Conservation (phyloP, 2,888 invertebrate species). For the Agrenia bidenticulata region DNA sequence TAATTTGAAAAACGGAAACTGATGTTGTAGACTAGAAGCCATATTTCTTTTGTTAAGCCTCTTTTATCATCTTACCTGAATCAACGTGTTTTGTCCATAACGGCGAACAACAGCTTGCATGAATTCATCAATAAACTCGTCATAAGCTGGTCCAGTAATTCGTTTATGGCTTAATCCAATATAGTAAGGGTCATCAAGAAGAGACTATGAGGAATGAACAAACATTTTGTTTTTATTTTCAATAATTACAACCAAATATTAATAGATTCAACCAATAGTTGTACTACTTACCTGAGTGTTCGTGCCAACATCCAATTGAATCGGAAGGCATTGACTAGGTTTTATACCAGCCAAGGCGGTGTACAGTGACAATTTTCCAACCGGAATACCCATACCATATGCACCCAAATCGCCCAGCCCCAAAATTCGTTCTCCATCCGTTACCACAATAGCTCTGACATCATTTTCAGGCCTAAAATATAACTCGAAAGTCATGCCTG, state of each 20-base stretch:
- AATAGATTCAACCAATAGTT: slow-evolving; percentile 1
- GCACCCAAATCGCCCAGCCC: slow-evolving; percentile 97
- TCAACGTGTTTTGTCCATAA: slow-evolving; percentile 81
- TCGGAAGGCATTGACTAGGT: slow-evolving; percentile 91
- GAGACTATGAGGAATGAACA: slow-evolving; percentile 63
- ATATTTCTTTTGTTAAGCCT: too few relatives aligned
- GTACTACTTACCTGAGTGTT: slow-evolving; percentile 67
- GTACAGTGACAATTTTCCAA: slow-evolving; percentile 94
- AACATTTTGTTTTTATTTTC: background rate
- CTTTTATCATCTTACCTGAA: slow-evolving; percentile 60
- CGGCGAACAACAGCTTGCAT: slow-evolving; percentile 86
- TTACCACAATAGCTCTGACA: slow-evolving; percentile 87
- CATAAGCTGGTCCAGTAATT: slow-evolving; percentile 79
- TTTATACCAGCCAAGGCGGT: slow-evolving; percentile 96
- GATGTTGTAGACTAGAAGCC: too few relatives aligned
- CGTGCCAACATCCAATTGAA: slow-evolving; percentile 92
- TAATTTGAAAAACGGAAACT: too few relatives aligned
- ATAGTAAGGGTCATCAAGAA: slow-evolving; percentile 91
- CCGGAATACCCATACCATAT: slow-evolving; percentile 98
- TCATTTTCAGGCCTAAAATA: slow-evolving; percentile 75
- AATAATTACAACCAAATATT: background rate
- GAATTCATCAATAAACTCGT: slow-evolving; percentile 94
- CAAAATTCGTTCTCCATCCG: slow-evolving; percentile 96
- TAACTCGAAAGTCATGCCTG: background rate
- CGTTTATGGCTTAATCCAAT: slow-evolving; percentile 87